A percentile compares a stretch with the other conserved stretches of the same genome.
Conservation (phyloP, 2,113 vertebrate species). For the Carettochelys insculpta region DNA sequence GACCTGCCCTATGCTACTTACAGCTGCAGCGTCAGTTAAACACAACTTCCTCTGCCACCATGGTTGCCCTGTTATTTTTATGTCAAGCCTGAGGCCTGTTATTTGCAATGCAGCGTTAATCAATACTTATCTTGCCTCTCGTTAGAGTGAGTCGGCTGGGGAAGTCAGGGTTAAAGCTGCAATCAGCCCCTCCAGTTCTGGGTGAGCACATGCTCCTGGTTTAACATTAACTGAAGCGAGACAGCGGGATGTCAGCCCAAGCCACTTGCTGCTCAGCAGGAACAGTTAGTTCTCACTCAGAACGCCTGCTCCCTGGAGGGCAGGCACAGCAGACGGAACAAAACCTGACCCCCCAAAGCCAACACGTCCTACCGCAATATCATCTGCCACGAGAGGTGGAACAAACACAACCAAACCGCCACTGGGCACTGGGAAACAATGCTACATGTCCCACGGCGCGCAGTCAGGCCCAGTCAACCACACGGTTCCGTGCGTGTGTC, state of each 20-base stretch:
- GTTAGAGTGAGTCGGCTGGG: not conserved
- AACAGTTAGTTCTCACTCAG: not conserved
- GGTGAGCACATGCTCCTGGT: conserved; percentile 48
- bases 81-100: not conserved
- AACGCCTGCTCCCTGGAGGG: not conserved
- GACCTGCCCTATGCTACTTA: not conserved
- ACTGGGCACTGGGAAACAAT: not conserved
- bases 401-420: not conserved
- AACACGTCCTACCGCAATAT: not conserved
- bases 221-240: conserved; percentile 63
- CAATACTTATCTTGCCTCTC: not conserved
- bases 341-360: accelerated
- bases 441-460: not conserved
- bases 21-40: not conserved
- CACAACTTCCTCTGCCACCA: not conserved
- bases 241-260: conserved; percentile 36
- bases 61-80: not conserved
- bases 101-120: not conserved
- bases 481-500: too few species aligned
- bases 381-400: not conserved
- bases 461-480: not conserved
- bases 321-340: accelerated
- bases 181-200: not conserved
- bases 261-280: not conserved
- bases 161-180: not conserved